Conservation (phyloP, 2,888 invertebrate genomes). For the Melitaea athalia region DNA sequence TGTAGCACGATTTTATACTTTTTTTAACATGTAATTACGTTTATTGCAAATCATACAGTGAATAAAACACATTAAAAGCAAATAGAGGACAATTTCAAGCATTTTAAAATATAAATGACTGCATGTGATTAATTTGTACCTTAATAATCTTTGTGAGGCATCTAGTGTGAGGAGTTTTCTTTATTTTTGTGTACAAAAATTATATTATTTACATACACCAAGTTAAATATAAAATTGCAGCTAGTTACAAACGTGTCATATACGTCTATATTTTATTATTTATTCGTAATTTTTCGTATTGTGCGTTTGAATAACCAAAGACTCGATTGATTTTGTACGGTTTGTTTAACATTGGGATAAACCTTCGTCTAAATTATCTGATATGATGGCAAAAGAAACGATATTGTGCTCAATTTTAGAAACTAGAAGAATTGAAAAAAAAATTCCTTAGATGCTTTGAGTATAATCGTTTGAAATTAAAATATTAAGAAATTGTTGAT, state of each 20-base stretch:
- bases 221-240: no score
- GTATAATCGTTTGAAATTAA: no score
- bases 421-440: not conserved
- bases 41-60: not conserved
- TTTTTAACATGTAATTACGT: not conserved
- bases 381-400: not conserved
- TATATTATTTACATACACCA: no score
- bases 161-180: no score
- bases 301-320: constrained; percentile 4
- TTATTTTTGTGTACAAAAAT: no score
- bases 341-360: not conserved
- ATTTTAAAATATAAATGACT: no score
- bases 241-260: no score
- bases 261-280: not conserved
- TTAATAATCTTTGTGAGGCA: no score
- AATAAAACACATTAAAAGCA: no score
- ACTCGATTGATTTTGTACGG: not conserved
- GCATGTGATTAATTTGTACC: no score
- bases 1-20: not conserved
- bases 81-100: no score
- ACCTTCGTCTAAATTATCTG: constrained; percentile 1
- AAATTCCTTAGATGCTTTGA: not conserved
- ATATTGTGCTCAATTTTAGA: constrained; percentile 19
- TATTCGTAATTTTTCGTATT: not conserved
- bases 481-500: no score